Conservation (phyloP, 35 echinoderm and acorn worm species). For the Stichopus chloronotus region DNA sequence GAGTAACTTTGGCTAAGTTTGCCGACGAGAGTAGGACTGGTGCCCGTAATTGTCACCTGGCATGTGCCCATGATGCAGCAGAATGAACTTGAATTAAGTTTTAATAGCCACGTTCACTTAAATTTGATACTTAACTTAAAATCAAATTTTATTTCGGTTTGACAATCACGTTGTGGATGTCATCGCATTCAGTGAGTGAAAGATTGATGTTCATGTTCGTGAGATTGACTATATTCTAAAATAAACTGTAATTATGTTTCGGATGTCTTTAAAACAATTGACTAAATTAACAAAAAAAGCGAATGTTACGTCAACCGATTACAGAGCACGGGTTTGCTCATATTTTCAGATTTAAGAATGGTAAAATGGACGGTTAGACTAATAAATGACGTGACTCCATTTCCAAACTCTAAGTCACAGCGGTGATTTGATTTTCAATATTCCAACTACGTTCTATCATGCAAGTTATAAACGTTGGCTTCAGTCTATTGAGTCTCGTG, state of each 20-base stretch:
- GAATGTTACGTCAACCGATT: not conserved
- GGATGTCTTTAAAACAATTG: not conserved
- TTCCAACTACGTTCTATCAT: too few species aligned
- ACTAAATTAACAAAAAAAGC: not conserved
- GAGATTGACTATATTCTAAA: not conserved
- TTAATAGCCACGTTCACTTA: not conserved
- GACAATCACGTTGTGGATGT: not conserved
- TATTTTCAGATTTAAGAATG: not conserved
- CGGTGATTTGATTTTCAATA: slow-evolving; percentile 24
- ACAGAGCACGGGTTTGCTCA: not conserved
- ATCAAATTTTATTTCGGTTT: not conserved
- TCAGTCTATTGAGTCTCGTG: not conserved
- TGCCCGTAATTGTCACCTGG: too few species aligned
- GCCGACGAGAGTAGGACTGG: too few species aligned
- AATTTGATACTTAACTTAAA: not conserved
- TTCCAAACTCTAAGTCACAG: not conserved
- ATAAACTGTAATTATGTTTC: not conserved
- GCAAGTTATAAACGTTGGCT: not conserved
- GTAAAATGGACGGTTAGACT: slow-evolving; percentile 4
- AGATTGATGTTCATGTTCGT: slow-evolving; percentile 19
- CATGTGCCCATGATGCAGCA: too few species aligned
- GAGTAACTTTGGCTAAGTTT: too few species aligned
- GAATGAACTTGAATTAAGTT: not conserved
- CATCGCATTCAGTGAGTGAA: not conserved
- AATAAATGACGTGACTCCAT: not conserved